A percentile compares a stretch with the other conserved stretches of the same genome.
These are phyloP conservation scores for Pyrocoelia pectoralis DNA, from an alignment of 2,888 invertebrate species.

Conservation along the genomic window DNA sequence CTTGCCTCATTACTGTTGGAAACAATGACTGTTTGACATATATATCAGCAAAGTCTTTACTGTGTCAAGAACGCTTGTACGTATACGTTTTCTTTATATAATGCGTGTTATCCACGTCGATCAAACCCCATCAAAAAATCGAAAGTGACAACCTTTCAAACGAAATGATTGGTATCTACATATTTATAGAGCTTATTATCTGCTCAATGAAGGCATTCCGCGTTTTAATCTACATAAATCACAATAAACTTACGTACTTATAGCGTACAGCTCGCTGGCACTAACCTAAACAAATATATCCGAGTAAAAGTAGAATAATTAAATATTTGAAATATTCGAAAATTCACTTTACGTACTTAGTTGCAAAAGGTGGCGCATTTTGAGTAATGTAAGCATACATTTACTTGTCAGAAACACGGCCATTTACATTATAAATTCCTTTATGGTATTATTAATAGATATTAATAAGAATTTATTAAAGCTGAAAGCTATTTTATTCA, in stretches of 20 bases:
- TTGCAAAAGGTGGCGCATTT: conserved; percentile 10
- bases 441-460: conserved; percentile 18
- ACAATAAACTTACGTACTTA: neutral
- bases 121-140: conserved; percentile 5
- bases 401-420: neutral
- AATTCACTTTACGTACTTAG: conserved; percentile 4
- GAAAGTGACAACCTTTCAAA: conserved; percentile 21
- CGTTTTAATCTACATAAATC: conserved; percentile 11
- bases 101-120: conserved; percentile 3
- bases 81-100: neutral
- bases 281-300: neutral
- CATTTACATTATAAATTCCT: conserved; percentile 19
- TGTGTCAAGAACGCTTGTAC: neutral
- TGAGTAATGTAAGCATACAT: conserved; percentile 8
- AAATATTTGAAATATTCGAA: conserved; percentile 10
- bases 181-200: conserved; percentile 12
- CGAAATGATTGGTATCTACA: conserved; percentile 9
- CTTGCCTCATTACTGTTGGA: too few relatives aligned
- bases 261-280: neutral
- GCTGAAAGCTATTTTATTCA: neutral
- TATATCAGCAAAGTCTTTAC: neutral
- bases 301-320: conserved; percentile 3
- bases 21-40: neutral
- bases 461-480: conserved; percentile 24
- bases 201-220: conserved; percentile 4